Evolutionary conservation across 2,888 invertebrate species (phyloP).

Genomic region (Adineta ricciae): DNA sequence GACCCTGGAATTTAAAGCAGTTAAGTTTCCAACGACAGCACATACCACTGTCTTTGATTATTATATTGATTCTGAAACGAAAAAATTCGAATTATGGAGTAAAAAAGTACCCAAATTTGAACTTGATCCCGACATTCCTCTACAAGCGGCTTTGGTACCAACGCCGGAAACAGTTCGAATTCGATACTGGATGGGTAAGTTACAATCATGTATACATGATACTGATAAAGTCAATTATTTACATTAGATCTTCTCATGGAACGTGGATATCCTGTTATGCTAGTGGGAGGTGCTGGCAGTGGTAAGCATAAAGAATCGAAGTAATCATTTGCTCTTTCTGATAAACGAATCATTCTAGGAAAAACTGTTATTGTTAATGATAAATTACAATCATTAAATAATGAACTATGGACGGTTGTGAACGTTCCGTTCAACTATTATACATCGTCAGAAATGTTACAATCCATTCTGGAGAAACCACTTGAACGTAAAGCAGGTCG

Average conservation of each 20-base stretch:
- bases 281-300: constrained; percentile 47
- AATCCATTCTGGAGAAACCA: constrained; percentile 74
- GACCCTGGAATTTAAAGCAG: constrained; percentile 86
- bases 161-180: constrained; percentile 83
- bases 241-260: constrained; percentile 76
- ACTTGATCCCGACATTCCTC: constrained; percentile 75
- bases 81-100: constrained; percentile 77
- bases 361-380: constrained; percentile 81
- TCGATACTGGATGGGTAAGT: constrained; percentile 56
- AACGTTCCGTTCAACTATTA: constrained; percentile 92
- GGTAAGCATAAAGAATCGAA: constrained; percentile 33
- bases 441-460: constrained; percentile 65
- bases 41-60: constrained; percentile 89
- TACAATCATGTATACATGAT: background rate
- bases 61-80: constrained; percentile 77
- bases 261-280: constrained; percentile 79
- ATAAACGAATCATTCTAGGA: constrained; percentile 58
- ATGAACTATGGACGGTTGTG: constrained; percentile 70
- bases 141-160: constrained; percentile 81
- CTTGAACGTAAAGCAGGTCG: constrained; percentile 89
- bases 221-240: background rate
- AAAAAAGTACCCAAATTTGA: constrained; percentile 80
- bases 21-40: constrained; percentile 67
- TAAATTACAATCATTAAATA: constrained; percentile 62
- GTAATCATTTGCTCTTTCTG: too few species aligned